Base-by-base conservation (phyloP, 2,113 vertebrate species). In the Myrmecobius fasciatus region DNA sequence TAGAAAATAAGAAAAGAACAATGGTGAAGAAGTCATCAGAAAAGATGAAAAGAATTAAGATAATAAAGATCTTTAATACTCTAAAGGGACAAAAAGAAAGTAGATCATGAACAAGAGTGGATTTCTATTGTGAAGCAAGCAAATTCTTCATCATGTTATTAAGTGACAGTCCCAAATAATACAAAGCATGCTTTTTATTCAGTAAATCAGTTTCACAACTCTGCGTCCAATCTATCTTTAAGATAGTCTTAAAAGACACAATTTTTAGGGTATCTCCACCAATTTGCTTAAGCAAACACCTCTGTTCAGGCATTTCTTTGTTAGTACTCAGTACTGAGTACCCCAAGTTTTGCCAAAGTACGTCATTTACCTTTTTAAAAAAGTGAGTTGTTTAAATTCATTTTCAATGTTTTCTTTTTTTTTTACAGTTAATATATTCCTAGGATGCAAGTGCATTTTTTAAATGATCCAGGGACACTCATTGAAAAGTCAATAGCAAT, bases 401-500 rank as follows among this genome's bases (percentile, higher is more conserved):
- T 98, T 96, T 98, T 93, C 97, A 97, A 94, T 97, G 95, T 97
- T 96, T 97, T 98, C 97, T 94, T 95, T 97, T 94, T 95, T 97
- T 97, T 98, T 96, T 97, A 96, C 93, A 98, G 93, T 94, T 96
- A 96, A 98, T 95, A 97, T 98, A 98, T 95, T 98, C 96, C 91
- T 95, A 97, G 96, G 89, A 97, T 96, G 89, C 96, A 97, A 97
- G 95, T 97, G 96, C 96, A 95, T 94, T 97, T 95, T 98, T 97
- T 98, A 95, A 97, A 97, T 52, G 93, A 97, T 97, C 96, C 96
- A 95, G 97, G 96, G 97, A 97, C 92, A 97, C 95, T 92, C 96
- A 98, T 96, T 97, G 97, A 97, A 98, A 97, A 98, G 97, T 98
- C 97, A 97, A 94, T 97, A 97, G 97, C 97, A 97, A 97, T 97